These are phyloP conservation scores for Metellina segmentata DNA, from an alignment of 2,888 invertebrate genomes.

Conservation along the genomic window DNA sequence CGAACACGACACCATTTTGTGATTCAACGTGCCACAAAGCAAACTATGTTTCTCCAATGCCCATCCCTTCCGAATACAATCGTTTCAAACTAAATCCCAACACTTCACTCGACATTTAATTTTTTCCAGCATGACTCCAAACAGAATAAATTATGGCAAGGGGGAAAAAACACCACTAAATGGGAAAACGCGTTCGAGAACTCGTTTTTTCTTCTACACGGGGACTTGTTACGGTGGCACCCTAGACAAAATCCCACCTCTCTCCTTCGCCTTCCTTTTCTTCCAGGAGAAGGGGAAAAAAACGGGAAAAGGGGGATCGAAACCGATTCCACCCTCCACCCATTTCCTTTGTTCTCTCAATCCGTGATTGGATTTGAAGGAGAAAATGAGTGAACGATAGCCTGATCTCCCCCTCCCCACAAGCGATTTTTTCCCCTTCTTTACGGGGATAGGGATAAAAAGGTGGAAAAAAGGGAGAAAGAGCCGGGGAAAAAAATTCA, in stretches of 20 bases:
- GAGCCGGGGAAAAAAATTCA: conserved; percentile 43
- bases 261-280: background rate
- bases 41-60: background rate
- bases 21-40: background rate
- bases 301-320: conserved; percentile 3
- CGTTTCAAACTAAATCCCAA: background rate
- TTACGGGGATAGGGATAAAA: conserved; percentile 9
- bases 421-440: background rate
- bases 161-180: background rate
- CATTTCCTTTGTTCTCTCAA: conserved; percentile 65
- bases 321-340: conserved; percentile 18
- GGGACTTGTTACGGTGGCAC: background rate
- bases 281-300: background rate
- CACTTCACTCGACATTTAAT: background rate
- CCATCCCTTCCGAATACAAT: background rate
- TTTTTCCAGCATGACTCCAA: background rate
- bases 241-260: conserved; percentile 3
- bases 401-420: conserved; percentile 41
- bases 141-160: background rate
- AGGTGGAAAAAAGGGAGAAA: conserved; percentile 19
- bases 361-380: conserved; percentile 75
- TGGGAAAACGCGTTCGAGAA: no score
- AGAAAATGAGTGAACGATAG: conserved; percentile 75
- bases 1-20: background rate
- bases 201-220: background rate